Conservation (phyloP, 2,113 vertebrate species). For the Tragelaphus buxtoni region DNA sequence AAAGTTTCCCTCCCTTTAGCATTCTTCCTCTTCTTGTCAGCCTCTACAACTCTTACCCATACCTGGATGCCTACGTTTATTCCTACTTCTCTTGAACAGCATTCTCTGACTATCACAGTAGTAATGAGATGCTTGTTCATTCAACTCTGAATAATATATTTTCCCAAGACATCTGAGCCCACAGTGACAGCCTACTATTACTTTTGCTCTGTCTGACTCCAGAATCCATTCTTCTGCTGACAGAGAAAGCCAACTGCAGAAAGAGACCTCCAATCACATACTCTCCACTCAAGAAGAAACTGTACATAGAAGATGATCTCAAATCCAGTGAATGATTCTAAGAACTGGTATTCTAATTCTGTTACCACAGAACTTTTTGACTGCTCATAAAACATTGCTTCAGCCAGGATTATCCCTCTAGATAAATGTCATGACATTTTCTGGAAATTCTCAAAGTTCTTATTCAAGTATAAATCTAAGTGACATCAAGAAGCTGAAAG, state of each 20-base stretch:
- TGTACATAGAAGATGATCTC: neutral
- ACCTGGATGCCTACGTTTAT: neutral
- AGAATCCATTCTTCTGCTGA: neutral
- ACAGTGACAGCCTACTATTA: neutral
- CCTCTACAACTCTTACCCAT: neutral
- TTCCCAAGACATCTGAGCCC: neutral
- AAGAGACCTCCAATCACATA: neutral
- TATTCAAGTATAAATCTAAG: constrained; percentile 9
- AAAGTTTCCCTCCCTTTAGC: neutral
- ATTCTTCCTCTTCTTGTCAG: neutral
- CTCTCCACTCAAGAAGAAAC: neutral
- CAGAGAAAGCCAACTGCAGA: neutral
- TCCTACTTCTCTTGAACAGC: neutral
- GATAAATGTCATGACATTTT: neutral
- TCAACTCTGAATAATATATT: neutral
- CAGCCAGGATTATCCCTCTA: neutral
- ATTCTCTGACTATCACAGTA: neutral
- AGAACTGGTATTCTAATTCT: neutral
- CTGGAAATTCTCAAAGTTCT: constrained; percentile 13
- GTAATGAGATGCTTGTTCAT: neutral
- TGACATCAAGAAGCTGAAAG: neutral
- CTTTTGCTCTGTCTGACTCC: neutral
- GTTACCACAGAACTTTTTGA: neutral
- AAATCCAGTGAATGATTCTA: neutral
- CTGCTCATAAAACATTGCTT: neutral